Percentiles rank a stretch among this genome's conserved stretches.
Conservation (phyloP, 2,888 invertebrate species). For the Ennomos erosarius region DNA sequence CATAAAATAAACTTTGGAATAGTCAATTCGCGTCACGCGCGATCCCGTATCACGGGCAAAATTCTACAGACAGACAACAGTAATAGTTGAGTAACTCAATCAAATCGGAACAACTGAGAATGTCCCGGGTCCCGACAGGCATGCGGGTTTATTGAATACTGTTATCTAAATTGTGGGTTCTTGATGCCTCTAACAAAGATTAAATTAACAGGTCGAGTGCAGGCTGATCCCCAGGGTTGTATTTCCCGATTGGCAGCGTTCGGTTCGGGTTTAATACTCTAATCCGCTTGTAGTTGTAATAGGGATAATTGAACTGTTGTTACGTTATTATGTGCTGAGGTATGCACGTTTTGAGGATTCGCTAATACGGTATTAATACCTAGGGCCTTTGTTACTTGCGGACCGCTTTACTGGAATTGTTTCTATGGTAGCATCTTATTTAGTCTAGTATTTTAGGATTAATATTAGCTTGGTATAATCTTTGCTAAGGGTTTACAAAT, state of each 20-base stretch:
- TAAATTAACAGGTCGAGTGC: slow-evolving; percentile 77
- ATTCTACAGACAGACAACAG: slow-evolving; percentile 54
- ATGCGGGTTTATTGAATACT: slow-evolving; percentile 77
- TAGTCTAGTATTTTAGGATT: no score
- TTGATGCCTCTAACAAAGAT: slow-evolving; percentile 75
- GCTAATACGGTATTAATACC: slow-evolving; percentile 32
- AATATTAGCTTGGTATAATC: no score
- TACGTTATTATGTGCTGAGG: slow-evolving; percentile 43
- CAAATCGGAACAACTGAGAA: slow-evolving; percentile 69
- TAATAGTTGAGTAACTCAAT: slow-evolving; percentile 75
- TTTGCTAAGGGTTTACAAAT: no score
- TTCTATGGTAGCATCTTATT: slow-evolving; percentile 19
- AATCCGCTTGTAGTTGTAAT: slow-evolving; percentile 72
- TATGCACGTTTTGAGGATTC: slow-evolving; percentile 34
- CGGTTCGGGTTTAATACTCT: slow-evolving; percentile 61
- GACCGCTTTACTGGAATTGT: slow-evolving; percentile 29
- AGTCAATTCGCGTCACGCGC: slow-evolving; percentile 53
- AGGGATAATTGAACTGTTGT: slow-evolving; percentile 72
- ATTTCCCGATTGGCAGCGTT: slow-evolving; percentile 64
- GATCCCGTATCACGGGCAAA: slow-evolving; percentile 47
- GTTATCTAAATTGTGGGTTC: slow-evolving; percentile 77
- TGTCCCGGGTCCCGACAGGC: slow-evolving; percentile 53
- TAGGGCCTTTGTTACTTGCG: slow-evolving; percentile 28
- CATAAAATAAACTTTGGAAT: slow-evolving; percentile 50
- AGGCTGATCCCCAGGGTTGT: slow-evolving; percentile 54